Base-by-base conservation (phyloP, 2,888 invertebrate species). In the Thereva nobilitata region DNA sequence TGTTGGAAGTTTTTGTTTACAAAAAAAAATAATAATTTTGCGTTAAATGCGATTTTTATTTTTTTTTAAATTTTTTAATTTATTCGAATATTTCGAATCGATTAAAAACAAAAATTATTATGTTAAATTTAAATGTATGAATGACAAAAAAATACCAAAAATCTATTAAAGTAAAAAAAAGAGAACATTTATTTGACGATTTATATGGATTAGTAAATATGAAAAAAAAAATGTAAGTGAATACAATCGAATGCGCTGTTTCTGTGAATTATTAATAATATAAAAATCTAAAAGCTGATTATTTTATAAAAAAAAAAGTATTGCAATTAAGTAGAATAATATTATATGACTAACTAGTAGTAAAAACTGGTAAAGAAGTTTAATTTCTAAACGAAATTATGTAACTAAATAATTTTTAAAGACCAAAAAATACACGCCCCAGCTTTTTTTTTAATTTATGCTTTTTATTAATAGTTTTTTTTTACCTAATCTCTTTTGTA, bases 181-280 rank as follows among this genome's bases (percentile, higher is more conserved):
- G 7, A 40, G 42, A 45, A 65, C 23, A 23, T 23, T 55, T 56
- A 55, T 41, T 55, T 55, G 56, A 65, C 45, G 55, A 55, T 65
- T 47, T 55, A 65, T 55, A 65, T 47, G 54, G 42, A 64, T 45
- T 64, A 55, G 54, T 44, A 64, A 54, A 53, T 47, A 54, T 54
- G 56, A 44, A 45, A 65, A 40, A 37, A 44, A 23, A 65, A 45
- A 55, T 23, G 49, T 45, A 65, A 65, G 53, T 64, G 64, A 23
- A 65, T 65, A 65, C 65, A 65, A 65, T 65, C 65, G 55, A 65
- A 65, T 45, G 65, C 55, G 55, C 65, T 55, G 55, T 65, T 65
- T 65, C 65, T 65, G 65, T 56, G 65, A 65, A 65, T 55, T 65
- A 65, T 55, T 44, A 34, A 63, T 23, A 23, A 23, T 50, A 50